Evolutionary conservation across 1,140 invertebrate genomes (phyloP).

Genomic region (Rhyzopertha dominica): DNA sequence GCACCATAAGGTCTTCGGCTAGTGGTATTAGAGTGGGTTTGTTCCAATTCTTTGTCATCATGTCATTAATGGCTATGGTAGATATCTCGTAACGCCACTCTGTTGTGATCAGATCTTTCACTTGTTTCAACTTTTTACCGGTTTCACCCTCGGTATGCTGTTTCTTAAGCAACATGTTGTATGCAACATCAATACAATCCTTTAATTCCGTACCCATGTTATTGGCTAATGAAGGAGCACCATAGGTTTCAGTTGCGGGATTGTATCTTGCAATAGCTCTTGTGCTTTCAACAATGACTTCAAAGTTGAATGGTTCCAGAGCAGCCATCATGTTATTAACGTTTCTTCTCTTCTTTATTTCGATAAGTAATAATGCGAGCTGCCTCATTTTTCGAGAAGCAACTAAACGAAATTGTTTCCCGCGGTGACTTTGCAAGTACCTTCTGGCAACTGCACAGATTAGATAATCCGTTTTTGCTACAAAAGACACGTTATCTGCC

Average conservation of each 20-base stretch:
- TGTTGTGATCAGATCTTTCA: conserved; percentile 4
- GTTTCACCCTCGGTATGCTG: not conserved
- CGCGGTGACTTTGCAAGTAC: conserved; percentile 13
- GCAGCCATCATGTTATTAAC: conserved; percentile 6
- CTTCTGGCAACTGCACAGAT: conserved; percentile 8
- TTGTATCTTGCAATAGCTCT: conserved; percentile 7
- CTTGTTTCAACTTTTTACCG: not conserved
- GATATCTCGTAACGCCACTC: conserved; percentile 11
- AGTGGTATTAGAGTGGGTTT: conserved; percentile 10
- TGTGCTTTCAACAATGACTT: not conserved
- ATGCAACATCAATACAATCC: conserved; percentile 10
- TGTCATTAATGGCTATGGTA: conserved; percentile 9
- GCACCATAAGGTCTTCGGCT: not conserved
- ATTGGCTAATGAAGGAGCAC: conserved; percentile 7
- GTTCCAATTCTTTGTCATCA: conserved; percentile 11
- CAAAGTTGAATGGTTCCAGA: conserved; percentile 10
- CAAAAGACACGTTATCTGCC: conserved; percentile 8
- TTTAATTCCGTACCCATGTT: conserved; percentile 10
- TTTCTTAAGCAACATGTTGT: conserved; percentile 2
- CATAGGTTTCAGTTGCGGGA: conserved; percentile 6
- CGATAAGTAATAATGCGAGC: conserved; percentile 5
- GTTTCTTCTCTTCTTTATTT: conserved; percentile 8
- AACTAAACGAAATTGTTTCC: conserved; percentile 8
- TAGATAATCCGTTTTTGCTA: conserved; percentile 11
- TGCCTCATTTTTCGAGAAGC: conserved; percentile 14